Evolutionary conservation across 2,113 vertebrate species (phyloP), one percentile per base, ranked within the genome.

Genomic region (Oenanthe melanoleuca): DNA sequence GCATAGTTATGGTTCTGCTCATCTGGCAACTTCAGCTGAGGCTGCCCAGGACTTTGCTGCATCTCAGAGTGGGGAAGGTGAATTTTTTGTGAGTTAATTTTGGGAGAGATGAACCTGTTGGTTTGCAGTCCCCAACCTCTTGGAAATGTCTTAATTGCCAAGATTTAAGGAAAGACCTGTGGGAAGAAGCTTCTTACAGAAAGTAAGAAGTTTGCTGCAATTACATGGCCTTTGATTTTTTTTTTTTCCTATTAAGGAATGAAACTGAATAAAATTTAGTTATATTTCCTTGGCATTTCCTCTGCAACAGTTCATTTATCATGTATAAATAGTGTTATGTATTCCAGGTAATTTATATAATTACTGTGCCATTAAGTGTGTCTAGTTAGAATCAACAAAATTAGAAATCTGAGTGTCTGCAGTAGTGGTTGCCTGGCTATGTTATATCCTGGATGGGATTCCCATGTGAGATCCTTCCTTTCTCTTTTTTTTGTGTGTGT

Each of bases 281-380:
- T 89, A 14, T 69, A 52, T 37, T 93, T 86, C 28, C n/a, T 45
- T 87, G 86, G 44, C 1, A 2, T 64, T 95, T 93, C 69, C 52
- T 89, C 86, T 93, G 53, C 59, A 81, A 31, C 34, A 42, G 49
- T 79, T 93, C 50, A 85, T 90, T 88, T 93, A 74, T 84, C 84
- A 81, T 91, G 81, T 80, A 79, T 88, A 80, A 88, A 78, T 71
- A 78, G 65, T 92, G 91, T 82, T 87, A 59, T 56, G 40, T 80
- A 28, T 94, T 90, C 59, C 64, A 92, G 82, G 90, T 92, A 95
- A 94, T 96, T 92, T 86, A 70, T 94, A 47, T 95, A 91, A 92
- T 92, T 95, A 88, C 80, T 50, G 42, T 80, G 52, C 47, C 55
- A 93, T 96, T 95, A 95, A 95, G 55, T 74, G 50, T 82, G 66